Evolutionary conservation across 2,113 vertebrate species (phyloP).

Genomic region (Aphyosemion australe): DNA sequence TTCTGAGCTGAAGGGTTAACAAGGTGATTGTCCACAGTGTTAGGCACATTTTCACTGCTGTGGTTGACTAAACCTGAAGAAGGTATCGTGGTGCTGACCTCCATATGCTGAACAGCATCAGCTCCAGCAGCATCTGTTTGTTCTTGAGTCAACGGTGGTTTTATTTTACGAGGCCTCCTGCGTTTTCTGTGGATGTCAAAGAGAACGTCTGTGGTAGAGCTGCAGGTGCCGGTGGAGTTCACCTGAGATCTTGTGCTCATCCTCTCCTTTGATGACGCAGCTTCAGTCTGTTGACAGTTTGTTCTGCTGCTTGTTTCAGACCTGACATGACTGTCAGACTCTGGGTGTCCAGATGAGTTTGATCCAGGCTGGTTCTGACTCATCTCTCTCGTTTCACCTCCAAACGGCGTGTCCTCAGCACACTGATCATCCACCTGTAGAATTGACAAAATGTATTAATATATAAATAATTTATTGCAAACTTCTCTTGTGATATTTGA

Average conservation of each 20-base stretch:
- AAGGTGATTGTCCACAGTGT: neutral
- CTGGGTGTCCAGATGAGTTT: constrained; percentile 4
- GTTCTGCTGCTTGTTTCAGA: constrained; percentile 11
- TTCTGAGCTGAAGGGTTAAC: constrained; percentile 7
- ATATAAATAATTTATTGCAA: too few species aligned
- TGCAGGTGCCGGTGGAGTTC: constrained; percentile 17
- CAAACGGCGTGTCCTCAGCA: constrained; percentile 21
- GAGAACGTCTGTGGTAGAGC: constrained; percentile 24
- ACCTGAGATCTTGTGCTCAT: constrained; percentile 24
- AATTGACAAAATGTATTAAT: neutral
- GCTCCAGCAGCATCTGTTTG: neutral
- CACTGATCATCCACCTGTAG: constrained; percentile 37
- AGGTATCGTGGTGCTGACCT: constrained; percentile 29
- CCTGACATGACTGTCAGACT: constrained; percentile 13
- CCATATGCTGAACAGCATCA: constrained; percentile 33
- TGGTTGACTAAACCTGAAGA: constrained; percentile 20
- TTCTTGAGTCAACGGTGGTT: neutral
- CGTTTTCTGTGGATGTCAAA: constrained; percentile 21
- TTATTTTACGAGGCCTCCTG: constrained; percentile 35
- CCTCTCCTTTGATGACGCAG: neutral
- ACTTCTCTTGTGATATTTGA: too few species aligned
- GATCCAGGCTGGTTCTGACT: constrained; percentile 10
- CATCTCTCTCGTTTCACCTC: constrained; percentile 28
- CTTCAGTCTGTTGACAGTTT: constrained; percentile 7
- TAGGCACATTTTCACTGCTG: constrained; percentile 10